A percentile compares a stretch with the other conserved stretches of the same genome.
These are phyloP conservation scores for Monoplex corrugatus DNA, from an alignment of 2,888 invertebrate genomes.

Conservation along the genomic window DNA sequence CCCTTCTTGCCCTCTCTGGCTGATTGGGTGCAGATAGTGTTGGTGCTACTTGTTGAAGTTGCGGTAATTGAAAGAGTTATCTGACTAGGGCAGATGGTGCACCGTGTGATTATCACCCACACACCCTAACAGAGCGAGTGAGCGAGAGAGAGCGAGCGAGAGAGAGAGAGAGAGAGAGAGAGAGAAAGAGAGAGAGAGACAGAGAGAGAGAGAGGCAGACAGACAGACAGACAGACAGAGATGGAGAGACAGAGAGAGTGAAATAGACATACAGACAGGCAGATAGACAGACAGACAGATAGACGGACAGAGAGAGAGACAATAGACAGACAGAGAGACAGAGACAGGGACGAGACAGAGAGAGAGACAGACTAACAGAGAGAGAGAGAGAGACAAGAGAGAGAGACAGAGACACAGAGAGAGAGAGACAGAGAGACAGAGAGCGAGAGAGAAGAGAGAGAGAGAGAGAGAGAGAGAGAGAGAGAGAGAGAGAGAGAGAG, in stretches of 20 bases:
- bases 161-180: background rate
- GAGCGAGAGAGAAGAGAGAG: background rate
- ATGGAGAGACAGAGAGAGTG: background rate
- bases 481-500: background rate
- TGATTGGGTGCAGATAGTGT: background rate
- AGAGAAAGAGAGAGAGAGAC: background rate
- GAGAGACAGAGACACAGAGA: slow-evolving; percentile 1
- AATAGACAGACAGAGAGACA: background rate
- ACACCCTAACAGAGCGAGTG: too few relatives aligned
- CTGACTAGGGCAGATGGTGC: slow-evolving; percentile 12
- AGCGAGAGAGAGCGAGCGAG: too few relatives aligned
- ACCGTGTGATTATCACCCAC: background rate
- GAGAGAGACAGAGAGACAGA: slow-evolving; percentile 6
- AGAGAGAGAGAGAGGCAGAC: background rate
- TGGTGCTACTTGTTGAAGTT: background rate
- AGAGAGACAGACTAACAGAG: background rate
- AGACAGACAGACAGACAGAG: too few relatives aligned
- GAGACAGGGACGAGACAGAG: background rate
- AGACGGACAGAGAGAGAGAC: background rate
- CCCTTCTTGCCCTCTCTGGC: background rate
- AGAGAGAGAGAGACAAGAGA: slow-evolving; percentile 17
- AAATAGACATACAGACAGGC: too few relatives aligned
- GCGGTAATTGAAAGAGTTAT: slow-evolving; percentile 21
- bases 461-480: background rate
- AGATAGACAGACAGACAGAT: too few relatives aligned